Evolutionary conservation across 2,797 vertebrate species (phyloP).

Genomic region (Rhabdomys pumilio): DNA sequence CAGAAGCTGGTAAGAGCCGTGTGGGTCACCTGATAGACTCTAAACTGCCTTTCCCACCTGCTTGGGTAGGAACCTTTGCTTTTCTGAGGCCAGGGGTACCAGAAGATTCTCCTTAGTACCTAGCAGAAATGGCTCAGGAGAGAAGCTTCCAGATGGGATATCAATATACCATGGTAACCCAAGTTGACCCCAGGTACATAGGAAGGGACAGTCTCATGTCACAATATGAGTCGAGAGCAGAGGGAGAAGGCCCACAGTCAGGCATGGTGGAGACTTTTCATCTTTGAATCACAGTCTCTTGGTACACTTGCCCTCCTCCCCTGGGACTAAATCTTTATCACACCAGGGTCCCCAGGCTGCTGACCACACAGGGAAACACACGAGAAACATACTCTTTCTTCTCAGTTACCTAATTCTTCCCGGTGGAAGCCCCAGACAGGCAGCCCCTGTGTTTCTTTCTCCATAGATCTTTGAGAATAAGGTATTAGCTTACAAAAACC

Average conservation of each 20-base stretch:
- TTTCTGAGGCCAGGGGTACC: neutral
- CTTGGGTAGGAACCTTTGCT: neutral
- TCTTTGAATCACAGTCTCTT: too few species aligned
- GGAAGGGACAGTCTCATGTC: neutral
- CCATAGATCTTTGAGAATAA: neutral
- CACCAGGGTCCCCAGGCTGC: neutral
- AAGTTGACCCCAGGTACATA: neutral
- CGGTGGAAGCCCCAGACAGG: neutral
- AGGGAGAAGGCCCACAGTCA: neutral
- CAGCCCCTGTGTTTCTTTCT: neutral
- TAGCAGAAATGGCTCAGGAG: too few species aligned
- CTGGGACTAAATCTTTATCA: neutral
- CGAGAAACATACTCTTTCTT: neutral
- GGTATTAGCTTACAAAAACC: neutral
- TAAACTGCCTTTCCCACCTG: neutral
- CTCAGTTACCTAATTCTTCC: neutral
- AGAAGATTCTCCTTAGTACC: neutral
- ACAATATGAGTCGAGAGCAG: neutral
- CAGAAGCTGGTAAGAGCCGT: constrained; percentile 91
- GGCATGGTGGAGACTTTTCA: neutral
- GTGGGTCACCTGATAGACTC: fast-evolving
- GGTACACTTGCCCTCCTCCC: neutral
- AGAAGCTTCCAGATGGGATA: neutral
- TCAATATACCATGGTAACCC: too few species aligned
- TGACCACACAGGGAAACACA: neutral